Percentiles rank a stretch among this genome's conserved stretches.
Evolutionary conservation across 2,113 vertebrate genomes (phyloP).

Genomic region (Centropus bengalensis): DNA sequence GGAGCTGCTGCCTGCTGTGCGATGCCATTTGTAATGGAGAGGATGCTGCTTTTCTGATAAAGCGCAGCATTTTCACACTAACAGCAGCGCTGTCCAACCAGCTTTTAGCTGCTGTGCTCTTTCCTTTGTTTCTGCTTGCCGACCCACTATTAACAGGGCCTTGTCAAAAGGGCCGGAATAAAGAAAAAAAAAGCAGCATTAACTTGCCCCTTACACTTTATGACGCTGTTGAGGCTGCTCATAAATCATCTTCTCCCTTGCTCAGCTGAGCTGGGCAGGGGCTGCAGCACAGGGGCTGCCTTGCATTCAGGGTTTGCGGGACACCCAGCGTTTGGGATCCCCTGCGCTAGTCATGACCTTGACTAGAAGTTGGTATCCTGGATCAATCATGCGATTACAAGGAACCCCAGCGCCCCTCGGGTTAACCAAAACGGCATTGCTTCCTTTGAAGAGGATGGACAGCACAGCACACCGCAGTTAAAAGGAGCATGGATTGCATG

Average conservation of each 20-base stretch:
- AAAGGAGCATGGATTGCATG: fast-evolving
- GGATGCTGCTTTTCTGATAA: background rate
- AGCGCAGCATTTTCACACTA: background rate
- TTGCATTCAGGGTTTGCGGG: fast-evolving
- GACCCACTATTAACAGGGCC: background rate
- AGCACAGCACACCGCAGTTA: background rate
- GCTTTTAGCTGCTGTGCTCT: background rate
- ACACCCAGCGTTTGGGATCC: background rate
- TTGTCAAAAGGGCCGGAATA: background rate
- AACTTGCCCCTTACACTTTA: background rate
- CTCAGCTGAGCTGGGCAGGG: background rate
- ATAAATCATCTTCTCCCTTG: background rate
- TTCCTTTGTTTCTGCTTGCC: background rate
- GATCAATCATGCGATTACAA: background rate
- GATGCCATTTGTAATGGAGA: background rate
- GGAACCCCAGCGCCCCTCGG: fast-evolving
- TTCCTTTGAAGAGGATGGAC: background rate
- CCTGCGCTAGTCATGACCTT: background rate
- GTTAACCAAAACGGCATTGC: background rate
- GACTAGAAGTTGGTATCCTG: background rate
- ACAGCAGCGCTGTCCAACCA: background rate
- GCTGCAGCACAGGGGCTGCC: background rate
- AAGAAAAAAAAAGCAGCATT: conserved; percentile 6
- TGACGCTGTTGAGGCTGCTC: background rate
- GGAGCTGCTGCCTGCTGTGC: background rate